A percentile compares a stretch with the other conserved stretches of the same genome.
These are phyloP conservation scores for Dendroctonus valens DNA, from an alignment of 1,140 invertebrate genomes.

Conservation along the genomic window DNA sequence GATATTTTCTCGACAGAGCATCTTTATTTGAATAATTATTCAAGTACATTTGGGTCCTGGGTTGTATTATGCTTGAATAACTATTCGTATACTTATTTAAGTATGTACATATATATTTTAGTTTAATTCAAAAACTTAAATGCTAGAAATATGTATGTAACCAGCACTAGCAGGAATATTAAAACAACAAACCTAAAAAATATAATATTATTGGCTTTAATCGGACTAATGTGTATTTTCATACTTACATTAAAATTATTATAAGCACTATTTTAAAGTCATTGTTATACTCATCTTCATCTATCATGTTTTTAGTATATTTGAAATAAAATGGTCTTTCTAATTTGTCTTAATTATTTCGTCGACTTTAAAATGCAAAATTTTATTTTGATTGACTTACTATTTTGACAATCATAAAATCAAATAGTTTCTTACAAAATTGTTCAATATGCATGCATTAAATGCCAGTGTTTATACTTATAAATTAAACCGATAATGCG, in stretches of 20 bases:
- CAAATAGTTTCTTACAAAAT: no score
- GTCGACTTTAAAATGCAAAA: no score
- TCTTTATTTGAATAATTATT: slow-evolving; percentile 2
- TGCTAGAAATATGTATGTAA: slow-evolving; percentile 16
- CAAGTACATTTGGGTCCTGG: neutral
- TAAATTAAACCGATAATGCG: no score
- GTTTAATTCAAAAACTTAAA: slow-evolving; percentile 8
- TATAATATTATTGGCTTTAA: slow-evolving; percentile 1
- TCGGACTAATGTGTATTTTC: neutral
- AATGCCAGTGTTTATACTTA: no score
- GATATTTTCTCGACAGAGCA: slow-evolving; percentile 14
- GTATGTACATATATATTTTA: slow-evolving; percentile 1
- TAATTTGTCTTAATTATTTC: no score
- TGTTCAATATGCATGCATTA: no score
- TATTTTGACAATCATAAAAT: no score
- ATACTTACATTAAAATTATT: slow-evolving; percentile 27
- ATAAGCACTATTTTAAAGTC: slow-evolving; percentile 27
- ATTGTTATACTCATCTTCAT: slow-evolving; percentile 22
- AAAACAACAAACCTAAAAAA: slow-evolving; percentile 20
- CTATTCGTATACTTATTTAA: slow-evolving; percentile 18
- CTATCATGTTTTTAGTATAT: slow-evolving; percentile 10
- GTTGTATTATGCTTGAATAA: slow-evolving; percentile 1
- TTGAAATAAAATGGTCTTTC: neutral
- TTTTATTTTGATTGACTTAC: no score
- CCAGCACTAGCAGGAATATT: slow-evolving; percentile 8